These are phyloP conservation scores for Pagrus major DNA, from an alignment of 2,113 vertebrate genomes.

Conservation along the genomic window DNA sequence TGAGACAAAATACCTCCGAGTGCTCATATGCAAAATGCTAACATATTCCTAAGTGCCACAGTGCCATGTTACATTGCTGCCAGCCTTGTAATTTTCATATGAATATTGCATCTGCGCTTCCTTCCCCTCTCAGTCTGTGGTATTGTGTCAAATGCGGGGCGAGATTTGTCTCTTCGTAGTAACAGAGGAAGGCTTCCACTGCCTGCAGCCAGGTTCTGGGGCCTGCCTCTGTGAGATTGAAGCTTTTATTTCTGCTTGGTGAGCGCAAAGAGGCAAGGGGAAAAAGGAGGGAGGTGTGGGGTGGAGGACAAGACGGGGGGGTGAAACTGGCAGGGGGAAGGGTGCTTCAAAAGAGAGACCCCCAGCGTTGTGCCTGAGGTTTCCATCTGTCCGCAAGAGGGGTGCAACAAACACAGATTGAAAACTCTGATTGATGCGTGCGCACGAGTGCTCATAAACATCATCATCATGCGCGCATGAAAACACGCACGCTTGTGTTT, in stretches of 20 bases:
- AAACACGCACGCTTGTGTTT: constrained; percentile 26
- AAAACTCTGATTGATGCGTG: constrained; percentile 60
- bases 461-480: constrained; percentile 31
- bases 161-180: constrained; percentile 63
- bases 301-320: constrained; percentile 6
- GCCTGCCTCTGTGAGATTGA: constrained; percentile 65
- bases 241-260: constrained; percentile 68
- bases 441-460: constrained; percentile 47
- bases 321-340: not conserved
- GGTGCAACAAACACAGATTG: constrained; percentile 58
- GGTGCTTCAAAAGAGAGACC: constrained; percentile 72
- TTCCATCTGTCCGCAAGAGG: constrained; percentile 78
- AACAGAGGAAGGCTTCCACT: constrained; percentile 66
- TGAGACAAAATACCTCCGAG: constrained; percentile 55
- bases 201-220: constrained; percentile 75
- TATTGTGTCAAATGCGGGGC: constrained; percentile 73
- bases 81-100: constrained; percentile 72
- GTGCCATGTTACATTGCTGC: constrained; percentile 65
- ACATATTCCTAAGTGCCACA: constrained; percentile 67
- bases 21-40: constrained; percentile 68
- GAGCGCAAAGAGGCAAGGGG: constrained; percentile 41
- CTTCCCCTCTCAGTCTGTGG: constrained; percentile 52
- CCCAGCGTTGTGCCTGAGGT: constrained; percentile 74
- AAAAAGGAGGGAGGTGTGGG: not conserved
- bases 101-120: constrained; percentile 71